Conservation (phyloP, 2,888 invertebrate species). For the Ganaspis brasiliensis region DNA sequence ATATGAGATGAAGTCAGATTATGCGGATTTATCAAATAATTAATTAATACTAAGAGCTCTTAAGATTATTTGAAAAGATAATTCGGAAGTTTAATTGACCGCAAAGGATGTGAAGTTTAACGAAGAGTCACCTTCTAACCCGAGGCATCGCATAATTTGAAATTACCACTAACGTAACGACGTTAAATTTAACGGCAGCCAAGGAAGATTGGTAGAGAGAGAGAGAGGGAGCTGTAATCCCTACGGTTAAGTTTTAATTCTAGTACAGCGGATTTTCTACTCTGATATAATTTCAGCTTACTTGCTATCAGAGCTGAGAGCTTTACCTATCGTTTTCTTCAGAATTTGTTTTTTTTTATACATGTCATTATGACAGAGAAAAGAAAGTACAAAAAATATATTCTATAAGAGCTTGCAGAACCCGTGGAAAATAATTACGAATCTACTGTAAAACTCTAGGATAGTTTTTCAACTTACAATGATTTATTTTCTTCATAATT, state of each 20-base stretch:
- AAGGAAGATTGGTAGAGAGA: slow-evolving; percentile 47
- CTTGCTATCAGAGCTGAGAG: neutral
- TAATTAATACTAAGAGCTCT: slow-evolving; percentile 12
- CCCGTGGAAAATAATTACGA: too few relatives aligned
- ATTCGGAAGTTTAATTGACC: neutral
- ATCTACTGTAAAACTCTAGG: too few relatives aligned
- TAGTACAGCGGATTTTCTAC: slow-evolving; percentile 25
- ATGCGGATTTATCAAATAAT: slow-evolving; percentile 6
- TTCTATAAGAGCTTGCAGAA: neutral
- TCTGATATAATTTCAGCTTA: slow-evolving; percentile 18
- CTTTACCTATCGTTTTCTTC: neutral
- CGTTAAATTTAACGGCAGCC: slow-evolving; percentile 57
- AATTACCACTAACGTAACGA: slow-evolving; percentile 59
- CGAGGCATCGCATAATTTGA: slow-evolving; percentile 51
- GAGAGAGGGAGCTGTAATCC: slow-evolving; percentile 49
- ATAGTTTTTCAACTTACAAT: too few relatives aligned
- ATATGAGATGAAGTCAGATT: neutral
- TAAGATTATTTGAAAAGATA: slow-evolving; percentile 14
- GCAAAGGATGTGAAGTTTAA: slow-evolving; percentile 1
- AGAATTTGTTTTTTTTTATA: neutral
- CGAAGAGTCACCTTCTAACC: slow-evolving; percentile 37
- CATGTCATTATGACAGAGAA: neutral
- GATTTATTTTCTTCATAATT: too few relatives aligned
- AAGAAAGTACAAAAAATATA: neutral
- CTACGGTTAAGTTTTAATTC: slow-evolving; percentile 56